phyloP scores from a whole-genome alignment of 1,140 invertebrate genomes.

The Trichogramma pretiosum region DNA sequence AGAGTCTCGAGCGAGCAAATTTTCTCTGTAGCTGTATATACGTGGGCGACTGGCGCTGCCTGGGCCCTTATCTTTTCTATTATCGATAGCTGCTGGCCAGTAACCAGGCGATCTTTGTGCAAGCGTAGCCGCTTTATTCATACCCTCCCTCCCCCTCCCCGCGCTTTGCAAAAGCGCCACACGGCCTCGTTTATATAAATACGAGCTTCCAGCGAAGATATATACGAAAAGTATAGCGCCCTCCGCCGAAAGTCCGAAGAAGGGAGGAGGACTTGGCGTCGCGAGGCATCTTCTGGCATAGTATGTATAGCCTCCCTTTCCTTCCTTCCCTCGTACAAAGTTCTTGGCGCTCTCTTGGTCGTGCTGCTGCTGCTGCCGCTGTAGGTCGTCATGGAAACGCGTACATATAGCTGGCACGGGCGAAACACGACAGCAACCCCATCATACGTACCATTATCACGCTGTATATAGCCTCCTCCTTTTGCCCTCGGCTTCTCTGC shows the following conservation, averaged over 20 bases:
- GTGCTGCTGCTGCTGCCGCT: slow-evolving; percentile 1
- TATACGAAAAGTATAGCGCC: too few species aligned
- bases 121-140: too few species aligned
- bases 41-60: too few species aligned
- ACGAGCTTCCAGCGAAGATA: too few species aligned
- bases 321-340: too few species aligned
- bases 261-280: too few species aligned
- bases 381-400: not conserved
- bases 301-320: too few species aligned
- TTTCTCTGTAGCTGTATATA: slow-evolving; percentile 16
- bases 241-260: too few species aligned
- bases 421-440: slow-evolving; percentile 28
- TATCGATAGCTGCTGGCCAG: slow-evolving; percentile 43
- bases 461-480: slow-evolving; percentile 24
- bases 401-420: not conserved
- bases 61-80: slow-evolving; percentile 44
- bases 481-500: too few species aligned
- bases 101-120: slow-evolving; percentile 29
- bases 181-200: too few species aligned
- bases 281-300: too few species aligned
- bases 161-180: not conserved
- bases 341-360: not conserved
- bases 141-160: not conserved
- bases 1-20: not conserved
- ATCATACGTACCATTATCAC: slow-evolving; percentile 44